Conservation (phyloP, 1,140 invertebrate genomes). For the Pollicipes pollicipes region DNA sequence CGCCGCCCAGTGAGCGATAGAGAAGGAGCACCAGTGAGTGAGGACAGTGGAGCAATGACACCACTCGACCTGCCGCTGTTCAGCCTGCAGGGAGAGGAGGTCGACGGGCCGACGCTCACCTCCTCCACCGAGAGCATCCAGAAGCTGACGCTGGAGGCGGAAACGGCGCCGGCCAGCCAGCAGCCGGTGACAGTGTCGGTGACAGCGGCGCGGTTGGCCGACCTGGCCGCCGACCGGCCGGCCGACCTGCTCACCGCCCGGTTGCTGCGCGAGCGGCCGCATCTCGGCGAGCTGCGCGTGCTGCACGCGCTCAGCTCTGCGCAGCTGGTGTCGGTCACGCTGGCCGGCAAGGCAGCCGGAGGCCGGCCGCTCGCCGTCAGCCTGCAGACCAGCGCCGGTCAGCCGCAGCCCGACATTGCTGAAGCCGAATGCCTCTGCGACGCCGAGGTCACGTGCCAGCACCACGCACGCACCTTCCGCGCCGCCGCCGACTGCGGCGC, state of each 20-base stretch:
- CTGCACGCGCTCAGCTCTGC: neutral
- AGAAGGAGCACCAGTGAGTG: too few relatives aligned
- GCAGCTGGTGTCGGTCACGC: neutral
- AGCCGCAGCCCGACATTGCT: neutral
- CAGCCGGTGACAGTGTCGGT: neutral
- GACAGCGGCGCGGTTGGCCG: neutral
- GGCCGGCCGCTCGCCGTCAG: neutral
- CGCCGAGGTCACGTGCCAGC: neutral
- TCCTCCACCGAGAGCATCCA: slow-evolving; percentile 1
- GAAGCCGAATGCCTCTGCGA: neutral
- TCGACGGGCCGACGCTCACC: neutral
- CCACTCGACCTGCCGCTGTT: neutral
- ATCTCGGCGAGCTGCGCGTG: neutral
- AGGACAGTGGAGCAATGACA: neutral
- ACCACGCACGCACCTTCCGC: neutral
- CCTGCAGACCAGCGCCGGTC: neutral
- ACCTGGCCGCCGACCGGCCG: neutral
- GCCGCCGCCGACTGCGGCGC: neutral
- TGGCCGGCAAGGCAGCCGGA: neutral
- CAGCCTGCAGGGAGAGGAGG: neutral
- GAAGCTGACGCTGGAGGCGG: neutral
- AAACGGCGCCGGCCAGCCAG: neutral
- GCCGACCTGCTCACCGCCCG: neutral
- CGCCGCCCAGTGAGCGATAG: too few relatives aligned
- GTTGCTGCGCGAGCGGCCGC: neutral